Evolutionary conservation across 2,888 invertebrate species (phyloP).

Genomic region (Cremastinae sp.): DNA sequence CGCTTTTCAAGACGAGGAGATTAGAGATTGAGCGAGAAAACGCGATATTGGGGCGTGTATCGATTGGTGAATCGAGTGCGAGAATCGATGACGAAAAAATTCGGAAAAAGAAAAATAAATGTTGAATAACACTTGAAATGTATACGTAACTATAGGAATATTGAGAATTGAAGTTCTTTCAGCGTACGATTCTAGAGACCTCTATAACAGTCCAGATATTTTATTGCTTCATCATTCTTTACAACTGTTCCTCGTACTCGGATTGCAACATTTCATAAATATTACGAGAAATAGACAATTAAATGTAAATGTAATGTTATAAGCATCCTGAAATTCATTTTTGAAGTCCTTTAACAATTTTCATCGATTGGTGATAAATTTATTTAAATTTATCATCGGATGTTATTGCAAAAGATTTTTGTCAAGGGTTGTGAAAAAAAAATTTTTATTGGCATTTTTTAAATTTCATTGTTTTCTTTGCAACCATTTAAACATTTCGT

Average conservation of each 20-base stretch:
- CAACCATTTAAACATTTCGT: too few relatives aligned
- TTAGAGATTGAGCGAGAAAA: constrained; percentile 20
- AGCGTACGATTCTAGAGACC: constrained; percentile 21
- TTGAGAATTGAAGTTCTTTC: constrained; percentile 17
- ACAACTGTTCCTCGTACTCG: constrained; percentile 2
- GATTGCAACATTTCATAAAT: constrained; percentile 1
- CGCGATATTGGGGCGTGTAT: constrained; percentile 20
- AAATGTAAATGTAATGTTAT: neutral
- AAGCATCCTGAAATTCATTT: neutral
- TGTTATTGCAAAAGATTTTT: too few relatives aligned
- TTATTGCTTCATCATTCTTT: constrained; percentile 39
- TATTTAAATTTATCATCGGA: too few relatives aligned
- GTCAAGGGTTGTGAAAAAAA: too few relatives aligned
- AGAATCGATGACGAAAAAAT: constrained; percentile 36
- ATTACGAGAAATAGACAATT: too few relatives aligned
- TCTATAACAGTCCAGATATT: constrained; percentile 27
- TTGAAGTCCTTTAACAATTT: too few relatives aligned
- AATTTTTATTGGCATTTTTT: too few relatives aligned
- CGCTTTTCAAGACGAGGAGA: constrained; percentile 27
- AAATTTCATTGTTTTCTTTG: too few relatives aligned
- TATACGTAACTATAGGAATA: constrained; percentile 20
- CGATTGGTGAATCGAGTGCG: constrained; percentile 23
- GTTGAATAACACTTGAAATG: neutral
- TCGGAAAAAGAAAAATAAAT: constrained; percentile 4
- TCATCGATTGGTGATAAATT: too few relatives aligned